A percentile compares a stretch with the other conserved stretches of the same genome.
phyloP scores from a whole-genome alignment of 2,888 invertebrate genomes.

The Drosophila birchii region DNA sequence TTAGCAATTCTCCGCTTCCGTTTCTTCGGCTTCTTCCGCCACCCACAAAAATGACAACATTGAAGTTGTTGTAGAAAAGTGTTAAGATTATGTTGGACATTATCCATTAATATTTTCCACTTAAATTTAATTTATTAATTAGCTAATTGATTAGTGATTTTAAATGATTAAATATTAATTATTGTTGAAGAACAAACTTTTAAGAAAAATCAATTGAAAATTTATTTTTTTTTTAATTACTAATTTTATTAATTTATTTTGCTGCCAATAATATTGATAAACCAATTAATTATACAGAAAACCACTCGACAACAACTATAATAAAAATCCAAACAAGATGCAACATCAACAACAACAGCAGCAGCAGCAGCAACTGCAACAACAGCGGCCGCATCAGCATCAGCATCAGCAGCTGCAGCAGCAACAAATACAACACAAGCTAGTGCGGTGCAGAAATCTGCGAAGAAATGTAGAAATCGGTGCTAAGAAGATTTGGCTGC shows the following conservation, averaged over 20 bases:
- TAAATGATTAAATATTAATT: too few species aligned
- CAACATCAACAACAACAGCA: conserved; percentile 28
- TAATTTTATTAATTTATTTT: background rate
- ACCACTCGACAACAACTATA: conserved; percentile 29
- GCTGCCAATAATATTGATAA: conserved; percentile 15
- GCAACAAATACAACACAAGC: conserved; percentile 33
- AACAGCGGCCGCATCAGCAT: conserved; percentile 24
- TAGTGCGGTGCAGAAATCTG: conserved; percentile 37
- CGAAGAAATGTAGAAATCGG: conserved; percentile 57
- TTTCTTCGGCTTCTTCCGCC: conserved; percentile 7
- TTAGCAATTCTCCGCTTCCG: conserved; percentile 21
- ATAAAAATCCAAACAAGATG: conserved; percentile 16
- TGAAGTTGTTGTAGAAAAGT: background rate
- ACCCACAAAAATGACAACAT: conserved; percentile 15
- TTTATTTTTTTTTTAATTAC: background rate
- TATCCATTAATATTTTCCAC: background rate
- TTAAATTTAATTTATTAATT: background rate
- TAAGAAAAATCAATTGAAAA: too few species aligned
- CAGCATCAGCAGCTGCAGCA: conserved; percentile 18
- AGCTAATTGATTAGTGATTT: background rate
- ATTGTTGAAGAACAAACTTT: too few species aligned
- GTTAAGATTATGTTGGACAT: background rate
- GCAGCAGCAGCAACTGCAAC: conserved; percentile 11
- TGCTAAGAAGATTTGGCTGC: conserved; percentile 82
- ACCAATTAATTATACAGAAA: conserved; percentile 48